Evolutionary conservation across 2,797 vertebrate genomes (phyloP).

Genomic region (Oreochromis grahami): DNA sequence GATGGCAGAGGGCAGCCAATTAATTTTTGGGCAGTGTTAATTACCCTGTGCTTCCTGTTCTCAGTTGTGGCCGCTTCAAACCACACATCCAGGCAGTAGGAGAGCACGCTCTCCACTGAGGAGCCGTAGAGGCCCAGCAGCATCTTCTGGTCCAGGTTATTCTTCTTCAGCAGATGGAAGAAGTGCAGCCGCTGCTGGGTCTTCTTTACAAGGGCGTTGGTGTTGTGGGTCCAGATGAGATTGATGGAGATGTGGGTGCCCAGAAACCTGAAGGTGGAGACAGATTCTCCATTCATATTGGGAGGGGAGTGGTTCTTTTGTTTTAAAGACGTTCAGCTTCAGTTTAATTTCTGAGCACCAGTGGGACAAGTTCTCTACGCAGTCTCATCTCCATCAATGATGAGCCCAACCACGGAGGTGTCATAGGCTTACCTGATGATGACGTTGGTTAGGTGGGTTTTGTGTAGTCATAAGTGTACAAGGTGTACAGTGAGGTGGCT

Average conservation of each 20-base stretch:
- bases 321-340: background rate
- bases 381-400: background rate
- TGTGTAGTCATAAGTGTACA: background rate
- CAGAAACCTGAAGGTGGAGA: background rate
- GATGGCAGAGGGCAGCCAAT: background rate
- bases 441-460: background rate
- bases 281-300: background rate
- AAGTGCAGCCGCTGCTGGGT: background rate
- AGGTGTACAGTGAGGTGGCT: background rate
- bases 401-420: background rate
- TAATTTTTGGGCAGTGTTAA: background rate
- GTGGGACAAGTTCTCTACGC: background rate
- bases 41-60: background rate
- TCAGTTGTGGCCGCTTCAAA: background rate
- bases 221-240: background rate
- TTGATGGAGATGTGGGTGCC: background rate
- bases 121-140: background rate
- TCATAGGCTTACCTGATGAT: background rate
- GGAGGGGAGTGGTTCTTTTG: background rate
- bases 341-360: background rate
- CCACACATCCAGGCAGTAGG: background rate
- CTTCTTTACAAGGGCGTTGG: background rate
- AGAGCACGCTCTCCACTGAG: background rate
- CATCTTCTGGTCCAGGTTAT: background rate
- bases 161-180: too few relatives aligned